Evolutionary conservation across 1,140 invertebrate genomes (phyloP).

Genomic region (Ceratitis capitata): DNA sequence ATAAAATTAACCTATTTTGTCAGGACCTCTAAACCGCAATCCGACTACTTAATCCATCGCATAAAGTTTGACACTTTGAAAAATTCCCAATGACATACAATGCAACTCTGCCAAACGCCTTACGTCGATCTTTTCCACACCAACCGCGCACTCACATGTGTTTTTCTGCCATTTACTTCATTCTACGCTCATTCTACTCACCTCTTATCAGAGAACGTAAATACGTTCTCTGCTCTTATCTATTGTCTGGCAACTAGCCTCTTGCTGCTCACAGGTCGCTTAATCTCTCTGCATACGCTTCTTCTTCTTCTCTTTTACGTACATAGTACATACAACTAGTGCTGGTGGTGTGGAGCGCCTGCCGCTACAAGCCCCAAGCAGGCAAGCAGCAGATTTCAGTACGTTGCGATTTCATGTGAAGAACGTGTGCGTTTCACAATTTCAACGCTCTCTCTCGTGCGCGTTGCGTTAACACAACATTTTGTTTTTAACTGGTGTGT

Average conservation of each 20-base stretch:
- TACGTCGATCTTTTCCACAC: background rate
- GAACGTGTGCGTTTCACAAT: background rate
- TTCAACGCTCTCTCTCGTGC: background rate
- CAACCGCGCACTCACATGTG: background rate
- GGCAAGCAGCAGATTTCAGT: constrained; percentile 6
- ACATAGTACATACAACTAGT: background rate
- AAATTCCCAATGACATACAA: background rate
- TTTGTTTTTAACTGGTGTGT: background rate
- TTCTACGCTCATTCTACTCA: constrained; percentile 21
- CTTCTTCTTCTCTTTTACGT: background rate
- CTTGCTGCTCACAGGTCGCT: no score
- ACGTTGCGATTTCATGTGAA: background rate
- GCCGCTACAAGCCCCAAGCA: background rate
- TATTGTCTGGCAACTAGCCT: no score
- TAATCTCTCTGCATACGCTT: background rate
- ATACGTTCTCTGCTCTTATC: background rate
- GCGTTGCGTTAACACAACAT: background rate
- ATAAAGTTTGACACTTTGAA: no score
- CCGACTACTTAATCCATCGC: no score
- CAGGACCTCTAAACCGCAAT: no score
- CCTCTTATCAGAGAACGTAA: background rate
- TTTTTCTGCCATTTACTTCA: background rate
- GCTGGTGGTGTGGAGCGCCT: background rate
- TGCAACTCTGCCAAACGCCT: background rate
- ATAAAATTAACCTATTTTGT: no score